Evolutionary conservation across 2,113 vertebrate genomes (phyloP).

Genomic region (Platichthys flesus): DNA sequence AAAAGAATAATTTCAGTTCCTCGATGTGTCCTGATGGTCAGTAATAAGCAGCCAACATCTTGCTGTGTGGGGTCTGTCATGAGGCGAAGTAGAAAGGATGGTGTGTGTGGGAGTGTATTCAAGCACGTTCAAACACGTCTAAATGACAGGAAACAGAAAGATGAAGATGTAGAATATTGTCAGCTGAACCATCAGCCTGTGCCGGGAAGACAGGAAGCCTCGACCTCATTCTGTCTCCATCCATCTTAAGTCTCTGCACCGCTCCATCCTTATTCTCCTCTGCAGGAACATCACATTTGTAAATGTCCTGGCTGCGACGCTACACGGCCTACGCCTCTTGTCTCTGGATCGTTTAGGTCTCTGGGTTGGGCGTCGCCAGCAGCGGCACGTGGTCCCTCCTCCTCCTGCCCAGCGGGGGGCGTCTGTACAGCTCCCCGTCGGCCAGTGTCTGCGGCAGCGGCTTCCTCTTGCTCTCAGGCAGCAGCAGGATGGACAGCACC

Average conservation of each 20-base stretch:
- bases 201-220: slow-evolving; percentile 54
- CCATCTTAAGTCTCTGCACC: slow-evolving; percentile 6
- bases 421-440: slow-evolving; percentile 88
- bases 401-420: slow-evolving; percentile 85
- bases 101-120: neutral
- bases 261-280: slow-evolving; percentile 31
- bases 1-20: slow-evolving; percentile 7
- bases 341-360: slow-evolving; percentile 69
- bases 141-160: slow-evolving; percentile 31
- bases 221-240: slow-evolving; percentile 10
- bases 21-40: neutral
- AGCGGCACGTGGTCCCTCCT: slow-evolving; percentile 89
- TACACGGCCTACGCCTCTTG: neutral
- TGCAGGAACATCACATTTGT: slow-evolving; percentile 34
- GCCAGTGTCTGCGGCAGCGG: slow-evolving; percentile 88
- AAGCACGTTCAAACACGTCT: slow-evolving; percentile 14
- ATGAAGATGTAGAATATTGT: slow-evolving; percentile 8
- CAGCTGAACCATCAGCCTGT: slow-evolving; percentile 24
- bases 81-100: neutral
- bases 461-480: slow-evolving; percentile 92
- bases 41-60: slow-evolving; percentile 25
- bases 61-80: slow-evolving; percentile 6
- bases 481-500: slow-evolving; percentile 91
- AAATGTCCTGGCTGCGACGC: slow-evolving; percentile 29
- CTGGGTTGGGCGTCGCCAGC: slow-evolving; percentile 88